These are phyloP conservation scores for Callyntrura guangdongensis DNA, from an alignment of 2,888 invertebrate species.

Conservation along the genomic window DNA sequence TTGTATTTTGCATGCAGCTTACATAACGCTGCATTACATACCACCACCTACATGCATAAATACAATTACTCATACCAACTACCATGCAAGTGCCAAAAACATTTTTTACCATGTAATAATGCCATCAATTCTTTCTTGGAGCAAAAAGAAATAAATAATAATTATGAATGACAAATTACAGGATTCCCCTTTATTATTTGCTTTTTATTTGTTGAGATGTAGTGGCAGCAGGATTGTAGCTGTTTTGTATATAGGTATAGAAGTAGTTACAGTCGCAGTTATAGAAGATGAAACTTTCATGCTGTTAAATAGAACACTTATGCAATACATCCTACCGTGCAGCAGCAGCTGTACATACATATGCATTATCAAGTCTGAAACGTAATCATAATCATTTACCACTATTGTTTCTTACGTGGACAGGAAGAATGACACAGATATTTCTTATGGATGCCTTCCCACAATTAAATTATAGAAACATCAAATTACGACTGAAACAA, in stretches of 20 bases:
- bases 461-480: slow-evolving; percentile 73
- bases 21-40: neutral
- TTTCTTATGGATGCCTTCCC: slow-evolving; percentile 69
- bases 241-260: neutral
- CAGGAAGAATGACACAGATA: slow-evolving; percentile 61
- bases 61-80: slow-evolving; percentile 7
- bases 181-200: slow-evolving; percentile 41
- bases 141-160: slow-evolving; percentile 40
- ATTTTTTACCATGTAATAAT: neutral
- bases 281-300: slow-evolving; percentile 4
- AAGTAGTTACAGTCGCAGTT: neutral
- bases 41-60: slow-evolving; percentile 35
- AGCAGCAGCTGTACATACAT: neutral
- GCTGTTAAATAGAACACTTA: neutral
- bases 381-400: slow-evolving; percentile 52
- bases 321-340: slow-evolving; percentile 24
- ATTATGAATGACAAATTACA: slow-evolving; percentile 62
- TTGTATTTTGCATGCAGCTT: neutral
- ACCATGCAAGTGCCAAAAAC: slow-evolving; percentile 45
- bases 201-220: slow-evolving; percentile 36
- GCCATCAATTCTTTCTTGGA: slow-evolving; percentile 7
- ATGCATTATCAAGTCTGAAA: slow-evolving; percentile 10
- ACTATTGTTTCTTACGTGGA: slow-evolving; percentile 39
- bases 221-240: neutral
- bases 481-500: slow-evolving; percentile 45